A percentile compares a stretch with the other conserved stretches of the same genome.
Conservation (phyloP, 1,140 invertebrate species). For the Anastatus disparis region DNA sequence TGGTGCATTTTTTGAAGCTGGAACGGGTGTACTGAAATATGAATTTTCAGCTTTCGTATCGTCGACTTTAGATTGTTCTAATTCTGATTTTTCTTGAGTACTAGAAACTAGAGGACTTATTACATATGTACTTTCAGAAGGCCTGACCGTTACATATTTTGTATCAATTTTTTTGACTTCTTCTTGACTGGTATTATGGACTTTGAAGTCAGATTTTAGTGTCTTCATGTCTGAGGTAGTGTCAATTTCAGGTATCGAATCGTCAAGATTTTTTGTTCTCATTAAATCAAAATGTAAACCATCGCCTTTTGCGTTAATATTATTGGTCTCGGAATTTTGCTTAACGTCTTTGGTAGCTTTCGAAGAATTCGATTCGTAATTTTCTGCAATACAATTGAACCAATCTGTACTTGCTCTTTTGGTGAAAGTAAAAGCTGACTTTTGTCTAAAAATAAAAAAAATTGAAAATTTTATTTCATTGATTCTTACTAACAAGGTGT, state of each 20-base stretch:
- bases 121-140: background rate
- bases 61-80: background rate
- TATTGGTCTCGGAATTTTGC: background rate
- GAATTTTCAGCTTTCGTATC: background rate
- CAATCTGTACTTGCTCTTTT: conserved; percentile 6
- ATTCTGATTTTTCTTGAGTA: background rate
- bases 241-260: background rate
- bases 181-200: background rate
- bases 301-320: conserved; percentile 17
- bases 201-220: conserved; percentile 5
- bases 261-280: background rate
- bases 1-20: conserved; percentile 27
- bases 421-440: background rate
- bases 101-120: background rate
- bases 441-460: background rate
- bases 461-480: too few species aligned
- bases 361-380: background rate
- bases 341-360: background rate
- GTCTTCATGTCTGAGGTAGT: background rate
- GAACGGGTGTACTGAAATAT: conserved; percentile 21
- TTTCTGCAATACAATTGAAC: background rate
- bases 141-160: conserved; percentile 8
- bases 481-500: too few species aligned
- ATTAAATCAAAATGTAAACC: background rate
- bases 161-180: background rate